phyloP scores from a whole-genome alignment of 1,140 invertebrate species.

The Adelges cooleyi region DNA sequence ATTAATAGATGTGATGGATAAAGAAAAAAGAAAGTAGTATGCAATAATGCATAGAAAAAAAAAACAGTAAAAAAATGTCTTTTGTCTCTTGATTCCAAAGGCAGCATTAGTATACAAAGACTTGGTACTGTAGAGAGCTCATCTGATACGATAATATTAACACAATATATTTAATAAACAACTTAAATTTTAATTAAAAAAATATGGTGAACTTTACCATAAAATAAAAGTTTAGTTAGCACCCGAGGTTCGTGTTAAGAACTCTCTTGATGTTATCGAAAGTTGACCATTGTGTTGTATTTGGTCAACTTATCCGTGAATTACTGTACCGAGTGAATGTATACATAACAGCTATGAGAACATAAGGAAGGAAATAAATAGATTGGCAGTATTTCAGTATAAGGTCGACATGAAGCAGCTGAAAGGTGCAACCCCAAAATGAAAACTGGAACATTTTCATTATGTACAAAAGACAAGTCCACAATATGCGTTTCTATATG shows the following conservation, averaged over 20 bases:
- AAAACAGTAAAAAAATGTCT: too few species aligned
- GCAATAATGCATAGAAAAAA: too few species aligned
- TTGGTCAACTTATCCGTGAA: slow-evolving; percentile 6
- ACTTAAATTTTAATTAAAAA: background rate
- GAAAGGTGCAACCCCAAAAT: slow-evolving; percentile 26
- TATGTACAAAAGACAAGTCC: slow-evolving; percentile 12
- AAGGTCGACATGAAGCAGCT: background rate
- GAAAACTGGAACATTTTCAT: slow-evolving; percentile 29
- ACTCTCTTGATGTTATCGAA: background rate
- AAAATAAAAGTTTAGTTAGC: background rate
- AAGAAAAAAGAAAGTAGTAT: too few species aligned
- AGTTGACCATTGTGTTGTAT: background rate
- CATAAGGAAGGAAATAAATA: slow-evolving; percentile 26
- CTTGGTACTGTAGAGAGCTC: too few species aligned
- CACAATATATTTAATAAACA: background rate
- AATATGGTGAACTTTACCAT: slow-evolving; percentile 13
- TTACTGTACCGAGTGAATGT: background rate
- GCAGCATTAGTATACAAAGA: too few species aligned
- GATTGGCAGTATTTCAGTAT: slow-evolving; percentile 20
- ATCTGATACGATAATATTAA: too few species aligned
- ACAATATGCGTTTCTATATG: slow-evolving; percentile 28
- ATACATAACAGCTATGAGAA: slow-evolving; percentile 6
- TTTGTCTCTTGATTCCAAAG: too few species aligned
- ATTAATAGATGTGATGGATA: too few species aligned
- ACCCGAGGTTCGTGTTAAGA: background rate